Percentiles rank a stretch among this genome's conserved stretches.
Evolutionary conservation across 2,888 invertebrate genomes (phyloP).

Genomic region (Caenorhabditis sulstoni): DNA sequence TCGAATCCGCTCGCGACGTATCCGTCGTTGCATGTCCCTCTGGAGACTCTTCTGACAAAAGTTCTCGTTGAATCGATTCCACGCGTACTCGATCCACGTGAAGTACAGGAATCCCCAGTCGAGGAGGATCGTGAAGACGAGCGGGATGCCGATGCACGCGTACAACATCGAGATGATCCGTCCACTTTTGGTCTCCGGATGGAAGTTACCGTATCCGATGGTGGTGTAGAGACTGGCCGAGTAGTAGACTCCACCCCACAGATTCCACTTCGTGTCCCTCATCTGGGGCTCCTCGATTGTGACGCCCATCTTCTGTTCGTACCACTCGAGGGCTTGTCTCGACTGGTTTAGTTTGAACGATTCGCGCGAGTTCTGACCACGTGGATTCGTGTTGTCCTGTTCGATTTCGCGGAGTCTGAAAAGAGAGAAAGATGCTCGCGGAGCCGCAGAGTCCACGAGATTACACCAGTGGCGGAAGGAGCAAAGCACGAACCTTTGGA

Average conservation of each 20-base stretch:
- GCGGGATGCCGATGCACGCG: conserved; percentile 71
- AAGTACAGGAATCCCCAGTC: conserved; percentile 75
- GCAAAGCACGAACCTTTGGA: conserved; percentile 56
- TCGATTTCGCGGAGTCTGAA: conserved; percentile 66
- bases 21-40: conserved; percentile 59
- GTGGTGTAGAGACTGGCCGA: conserved; percentile 74
- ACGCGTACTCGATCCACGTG: conserved; percentile 72
- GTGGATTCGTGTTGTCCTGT: conserved; percentile 52
- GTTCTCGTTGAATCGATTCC: conserved; percentile 70
- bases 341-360: conserved; percentile 56
- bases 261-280: conserved; percentile 70
- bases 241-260: conserved; percentile 74
- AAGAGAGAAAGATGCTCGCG: not conserved
- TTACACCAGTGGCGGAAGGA: not conserved
- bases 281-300: conserved; percentile 60
- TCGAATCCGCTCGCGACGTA: conserved; percentile 65
- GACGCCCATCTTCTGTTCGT: conserved; percentile 69
- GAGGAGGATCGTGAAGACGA: conserved; percentile 71
- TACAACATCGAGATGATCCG: conserved; percentile 74
- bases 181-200: conserved; percentile 68
- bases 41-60: conserved; percentile 72
- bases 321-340: conserved; percentile 64
- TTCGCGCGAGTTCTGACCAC: conserved; percentile 41
- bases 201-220: conserved; percentile 74
- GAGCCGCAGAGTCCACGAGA: not conserved